A percentile compares a stretch with the other conserved stretches of the same genome.
Conservation (phyloP, 2,797 vertebrate genomes). For the Notolabrus celidotus region DNA sequence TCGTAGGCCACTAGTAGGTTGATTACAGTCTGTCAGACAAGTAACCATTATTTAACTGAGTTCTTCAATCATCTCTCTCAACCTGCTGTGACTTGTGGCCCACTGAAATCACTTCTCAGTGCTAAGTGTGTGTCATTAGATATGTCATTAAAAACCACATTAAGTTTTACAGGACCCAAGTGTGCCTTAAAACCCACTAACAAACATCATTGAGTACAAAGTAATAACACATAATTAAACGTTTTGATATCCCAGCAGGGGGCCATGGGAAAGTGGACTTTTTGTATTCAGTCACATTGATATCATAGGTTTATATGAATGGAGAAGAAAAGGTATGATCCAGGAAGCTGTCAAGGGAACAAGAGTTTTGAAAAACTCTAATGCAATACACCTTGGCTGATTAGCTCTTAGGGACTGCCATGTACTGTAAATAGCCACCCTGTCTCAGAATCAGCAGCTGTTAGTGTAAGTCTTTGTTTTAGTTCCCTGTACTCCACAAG, state of each 20-base stretch:
- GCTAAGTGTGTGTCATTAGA: slow-evolving; percentile 42
- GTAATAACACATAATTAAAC: slow-evolving; percentile 46
- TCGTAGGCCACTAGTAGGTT: background rate
- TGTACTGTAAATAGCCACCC: no score
- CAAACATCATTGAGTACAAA: slow-evolving; percentile 30
- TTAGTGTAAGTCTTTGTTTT: no score
- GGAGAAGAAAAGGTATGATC: background rate
- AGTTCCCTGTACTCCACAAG: no score
- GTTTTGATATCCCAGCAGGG: slow-evolving; percentile 8
- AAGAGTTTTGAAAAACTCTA: no score
- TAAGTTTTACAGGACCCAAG: slow-evolving; percentile 38
- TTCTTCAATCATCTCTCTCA: slow-evolving; percentile 19
- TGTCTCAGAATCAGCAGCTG: no score
- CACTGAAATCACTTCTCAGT: slow-evolving; percentile 49
- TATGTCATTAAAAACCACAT: slow-evolving; percentile 47
- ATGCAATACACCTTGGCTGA: no score
- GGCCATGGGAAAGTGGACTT: background rate
- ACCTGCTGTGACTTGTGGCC: slow-evolving; percentile 25
- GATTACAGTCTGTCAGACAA: background rate
- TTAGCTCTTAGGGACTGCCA: no score
- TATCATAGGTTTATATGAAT: background rate
- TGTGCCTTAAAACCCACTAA: slow-evolving; percentile 44
- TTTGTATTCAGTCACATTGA: background rate
- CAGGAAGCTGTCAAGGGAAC: no score
- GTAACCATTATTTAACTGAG: background rate